These are phyloP conservation scores for Deilephila porcellus DNA, from an alignment of 2,888 invertebrate genomes.

Conservation along the genomic window DNA sequence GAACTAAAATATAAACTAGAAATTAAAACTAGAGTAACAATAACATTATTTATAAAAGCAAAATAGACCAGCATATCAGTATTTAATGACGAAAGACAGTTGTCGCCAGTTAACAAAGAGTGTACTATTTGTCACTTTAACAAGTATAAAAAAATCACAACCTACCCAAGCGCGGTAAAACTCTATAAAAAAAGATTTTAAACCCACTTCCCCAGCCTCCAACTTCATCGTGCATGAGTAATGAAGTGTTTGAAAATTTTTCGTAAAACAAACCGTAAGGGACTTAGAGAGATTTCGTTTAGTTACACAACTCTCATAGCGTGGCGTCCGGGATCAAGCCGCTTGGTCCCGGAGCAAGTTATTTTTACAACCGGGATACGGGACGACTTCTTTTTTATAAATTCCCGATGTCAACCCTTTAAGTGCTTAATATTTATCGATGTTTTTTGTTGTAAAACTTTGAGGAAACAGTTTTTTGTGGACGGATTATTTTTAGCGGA, in stretches of 20 bases:
- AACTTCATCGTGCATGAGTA: not conserved
- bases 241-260: constrained; percentile 6
- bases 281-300: constrained; percentile 6
- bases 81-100: too few species aligned
- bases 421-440: constrained; percentile 23
- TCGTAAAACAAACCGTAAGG: constrained; percentile 9
- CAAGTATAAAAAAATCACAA: too few species aligned
- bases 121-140: too few species aligned
- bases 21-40: too few species aligned
- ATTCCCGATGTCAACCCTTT: constrained; percentile 25
- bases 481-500: not conserved
- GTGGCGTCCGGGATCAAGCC: not conserved
- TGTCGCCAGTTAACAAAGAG: too few species aligned
- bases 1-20: too few species aligned
- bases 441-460: constrained; percentile 17
- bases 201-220: not conserved
- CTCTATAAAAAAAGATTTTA: not conserved
- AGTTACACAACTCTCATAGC: not conserved
- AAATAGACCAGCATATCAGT: too few species aligned
- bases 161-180: not conserved
- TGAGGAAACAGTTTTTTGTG: not conserved
- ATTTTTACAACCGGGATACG: constrained; percentile 18
- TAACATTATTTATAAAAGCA: too few species aligned
- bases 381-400: not conserved
- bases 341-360: not conserved